Percentiles rank a stretch among this genome's conserved stretches.
Evolutionary conservation across 2,113 vertebrate species (phyloP).

Genomic region (Telmatochromis sp.): DNA sequence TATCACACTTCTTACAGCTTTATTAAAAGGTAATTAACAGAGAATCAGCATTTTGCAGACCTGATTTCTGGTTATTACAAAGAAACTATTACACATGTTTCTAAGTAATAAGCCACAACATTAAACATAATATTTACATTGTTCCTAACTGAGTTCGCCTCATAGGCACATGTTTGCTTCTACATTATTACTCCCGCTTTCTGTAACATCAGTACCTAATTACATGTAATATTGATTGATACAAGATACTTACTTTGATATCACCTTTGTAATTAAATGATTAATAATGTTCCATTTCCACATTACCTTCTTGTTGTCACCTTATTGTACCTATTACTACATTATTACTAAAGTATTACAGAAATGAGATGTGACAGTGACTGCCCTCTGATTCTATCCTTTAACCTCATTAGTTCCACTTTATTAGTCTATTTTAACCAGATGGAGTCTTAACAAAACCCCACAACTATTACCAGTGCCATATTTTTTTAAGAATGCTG

Average conservation of each 20-base stretch:
- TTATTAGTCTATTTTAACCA: background rate
- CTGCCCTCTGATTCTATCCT: background rate
- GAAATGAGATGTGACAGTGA: background rate
- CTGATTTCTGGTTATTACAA: background rate
- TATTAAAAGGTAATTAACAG: background rate
- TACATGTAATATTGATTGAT: background rate
- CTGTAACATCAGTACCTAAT: background rate
- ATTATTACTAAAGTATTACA: background rate
- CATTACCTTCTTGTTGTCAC: background rate
- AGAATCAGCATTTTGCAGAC: background rate
- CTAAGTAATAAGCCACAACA: background rate
- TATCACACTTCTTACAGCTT: background rate
- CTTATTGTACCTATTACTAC: background rate
- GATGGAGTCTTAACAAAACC: background rate
- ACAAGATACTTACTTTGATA: background rate
- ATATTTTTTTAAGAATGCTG: background rate
- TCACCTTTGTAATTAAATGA: background rate
- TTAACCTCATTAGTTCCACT: background rate
- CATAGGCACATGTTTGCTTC: background rate
- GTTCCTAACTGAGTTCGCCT: accelerated
- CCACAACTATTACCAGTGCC: background rate
- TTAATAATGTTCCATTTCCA: background rate
- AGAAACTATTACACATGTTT: background rate
- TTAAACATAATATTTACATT: background rate
- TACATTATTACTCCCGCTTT: background rate